These are phyloP conservation scores for Phylloscopus trochilus DNA, from an alignment of 2,113 vertebrate species.

Conservation along the genomic window DNA sequence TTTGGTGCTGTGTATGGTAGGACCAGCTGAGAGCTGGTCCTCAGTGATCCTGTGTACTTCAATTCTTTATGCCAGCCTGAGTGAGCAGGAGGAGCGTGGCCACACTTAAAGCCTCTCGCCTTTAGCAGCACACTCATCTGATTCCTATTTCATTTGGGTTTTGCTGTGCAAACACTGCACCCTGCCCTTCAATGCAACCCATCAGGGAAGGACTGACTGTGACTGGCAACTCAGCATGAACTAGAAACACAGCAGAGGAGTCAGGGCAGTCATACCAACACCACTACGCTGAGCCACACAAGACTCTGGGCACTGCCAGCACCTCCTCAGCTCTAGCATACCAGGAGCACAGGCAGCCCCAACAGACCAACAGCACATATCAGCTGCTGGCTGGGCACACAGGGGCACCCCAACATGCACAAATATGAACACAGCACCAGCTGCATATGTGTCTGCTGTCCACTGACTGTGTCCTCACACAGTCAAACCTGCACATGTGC, in stretches of 20 bases:
- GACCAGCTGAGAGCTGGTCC: background rate
- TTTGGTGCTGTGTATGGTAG: rapidly evolving
- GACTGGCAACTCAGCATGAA: background rate
- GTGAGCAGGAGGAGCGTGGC: rapidly evolving
- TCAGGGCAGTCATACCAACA: background rate
- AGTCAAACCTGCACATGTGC: rapidly evolving
- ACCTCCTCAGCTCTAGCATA: background rate
- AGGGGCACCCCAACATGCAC: rapidly evolving
- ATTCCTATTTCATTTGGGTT: background rate
- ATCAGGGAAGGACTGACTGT: background rate
- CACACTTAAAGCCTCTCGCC: rapidly evolving
- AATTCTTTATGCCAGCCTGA: background rate
- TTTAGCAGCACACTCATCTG: background rate
- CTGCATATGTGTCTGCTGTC: background rate
- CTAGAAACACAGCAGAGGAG: background rate
- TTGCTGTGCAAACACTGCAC: background rate
- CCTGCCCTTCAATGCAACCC: background rate
- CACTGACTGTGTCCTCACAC: background rate
- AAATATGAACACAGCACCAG: rapidly evolving
- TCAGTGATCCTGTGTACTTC: background rate
- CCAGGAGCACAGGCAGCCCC: background rate
- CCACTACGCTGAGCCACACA: rapidly evolving
- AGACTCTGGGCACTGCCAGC: background rate
- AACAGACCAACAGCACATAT: rapidly evolving
- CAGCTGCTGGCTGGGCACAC: background rate